A percentile compares a stretch with the other conserved stretches of the same genome.
Conservation (phyloP, 2,888 invertebrate species). For the Drosophila tripunctata region DNA sequence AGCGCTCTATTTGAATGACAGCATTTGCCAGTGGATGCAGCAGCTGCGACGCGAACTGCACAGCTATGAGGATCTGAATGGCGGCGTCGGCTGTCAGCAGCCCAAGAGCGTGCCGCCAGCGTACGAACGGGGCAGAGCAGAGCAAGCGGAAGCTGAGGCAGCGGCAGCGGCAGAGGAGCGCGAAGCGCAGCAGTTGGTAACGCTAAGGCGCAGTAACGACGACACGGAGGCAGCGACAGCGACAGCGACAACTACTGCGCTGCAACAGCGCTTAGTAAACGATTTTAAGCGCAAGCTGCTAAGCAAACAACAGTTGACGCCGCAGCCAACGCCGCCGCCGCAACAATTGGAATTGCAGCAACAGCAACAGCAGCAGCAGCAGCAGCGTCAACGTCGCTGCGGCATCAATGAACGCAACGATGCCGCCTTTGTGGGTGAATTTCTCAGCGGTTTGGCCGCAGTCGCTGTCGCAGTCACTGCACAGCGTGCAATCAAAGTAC, state of each 20-base stretch:
- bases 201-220: constrained; percentile 34
- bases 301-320: constrained; percentile 49
- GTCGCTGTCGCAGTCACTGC: background rate
- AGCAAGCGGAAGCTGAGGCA: constrained; percentile 17
- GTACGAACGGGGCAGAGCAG: constrained; percentile 45
- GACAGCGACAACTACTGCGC: constrained; percentile 2
- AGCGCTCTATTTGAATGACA: constrained; percentile 71
- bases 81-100: constrained; percentile 61
- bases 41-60: constrained; percentile 81
- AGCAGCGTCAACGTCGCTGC: constrained; percentile 56
- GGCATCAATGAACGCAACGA: constrained; percentile 79
- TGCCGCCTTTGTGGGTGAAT: constrained; percentile 79
- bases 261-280: constrained; percentile 68
- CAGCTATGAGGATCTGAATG: constrained; percentile 73
- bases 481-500: constrained; percentile 1
- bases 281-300: constrained; percentile 81
- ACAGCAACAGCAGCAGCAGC: constrained; percentile 6
- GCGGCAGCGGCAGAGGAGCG: constrained; percentile 7
- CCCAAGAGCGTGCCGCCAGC: constrained; percentile 83
- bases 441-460: constrained; percentile 65
- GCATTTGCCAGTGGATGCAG: constrained; percentile 83
- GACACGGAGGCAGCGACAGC: background rate
- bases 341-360: constrained; percentile 18
- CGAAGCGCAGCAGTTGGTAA: constrained; percentile 28
- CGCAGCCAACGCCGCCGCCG: constrained; percentile 5